Percentiles rank a stretch among this genome's conserved stretches.
phyloP scores from a whole-genome alignment of 2,888 invertebrate species.

The Andricus curvator region DNA sequence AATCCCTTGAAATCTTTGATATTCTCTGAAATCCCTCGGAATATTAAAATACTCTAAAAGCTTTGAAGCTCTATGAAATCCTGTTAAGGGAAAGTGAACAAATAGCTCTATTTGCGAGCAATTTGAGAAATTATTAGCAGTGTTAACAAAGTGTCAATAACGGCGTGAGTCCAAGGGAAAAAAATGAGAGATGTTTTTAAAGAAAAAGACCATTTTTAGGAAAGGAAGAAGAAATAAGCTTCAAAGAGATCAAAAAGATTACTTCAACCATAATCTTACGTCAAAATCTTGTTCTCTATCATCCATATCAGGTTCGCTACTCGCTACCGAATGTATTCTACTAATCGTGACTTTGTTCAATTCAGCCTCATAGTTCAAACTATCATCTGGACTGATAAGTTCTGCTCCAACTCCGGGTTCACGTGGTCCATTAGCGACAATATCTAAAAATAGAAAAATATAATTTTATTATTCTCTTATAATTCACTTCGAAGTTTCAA shows the following conservation, averaged over 20 bases:
- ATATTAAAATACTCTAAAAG: too few relatives aligned
- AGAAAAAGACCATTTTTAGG: neutral
- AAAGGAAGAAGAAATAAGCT: too few relatives aligned
- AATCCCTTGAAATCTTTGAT: too few relatives aligned
- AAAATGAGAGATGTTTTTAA: neutral
- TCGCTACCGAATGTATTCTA: conserved; percentile 68
- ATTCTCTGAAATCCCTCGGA: too few relatives aligned
- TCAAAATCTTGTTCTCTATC: conserved; percentile 68
- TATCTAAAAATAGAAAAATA: conserved; percentile 61
- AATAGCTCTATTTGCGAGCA: too few relatives aligned
- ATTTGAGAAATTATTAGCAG: neutral
- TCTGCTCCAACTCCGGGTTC: conserved; percentile 85
- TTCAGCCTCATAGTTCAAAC: conserved; percentile 67
- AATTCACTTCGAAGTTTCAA: neutral
- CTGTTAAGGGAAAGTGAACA: neutral
- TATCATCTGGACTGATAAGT: conserved; percentile 75
- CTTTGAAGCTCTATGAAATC: too few relatives aligned
- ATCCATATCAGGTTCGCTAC: conserved; percentile 64
- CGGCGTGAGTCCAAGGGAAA: too few relatives aligned
- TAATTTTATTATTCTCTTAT: conserved; percentile 20
- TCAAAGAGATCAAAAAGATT: too few relatives aligned
- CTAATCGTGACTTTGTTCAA: conserved; percentile 65
- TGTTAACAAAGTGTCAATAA: neutral
- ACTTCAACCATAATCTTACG: conserved; percentile 59
- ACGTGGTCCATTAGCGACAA: conserved; percentile 80